Percentiles rank a stretch among this genome's conserved stretches.
phyloP scores from a whole-genome alignment of 92 coral and sea anemone genomes.

The Palythoa caribaeorum region DNA sequence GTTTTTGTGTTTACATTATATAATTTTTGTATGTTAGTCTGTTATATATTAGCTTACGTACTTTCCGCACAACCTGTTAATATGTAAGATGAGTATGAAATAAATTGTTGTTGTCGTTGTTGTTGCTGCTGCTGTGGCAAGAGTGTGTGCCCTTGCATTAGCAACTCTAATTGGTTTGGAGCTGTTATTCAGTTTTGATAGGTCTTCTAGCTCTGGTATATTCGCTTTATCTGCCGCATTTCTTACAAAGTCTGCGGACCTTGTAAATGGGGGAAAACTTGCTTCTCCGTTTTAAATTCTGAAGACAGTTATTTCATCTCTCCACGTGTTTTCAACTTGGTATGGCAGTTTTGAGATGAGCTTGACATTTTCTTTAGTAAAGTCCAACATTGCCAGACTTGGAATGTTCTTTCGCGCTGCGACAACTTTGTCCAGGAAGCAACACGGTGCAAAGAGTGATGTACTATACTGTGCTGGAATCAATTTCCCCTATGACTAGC shows the following conservation, averaged over 20 bases:
- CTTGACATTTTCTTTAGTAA: constrained; percentile 45
- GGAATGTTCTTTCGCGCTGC: constrained; percentile 67
- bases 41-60: too few relatives aligned
- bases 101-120: too few relatives aligned
- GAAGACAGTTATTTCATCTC: background rate
- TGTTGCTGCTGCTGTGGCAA: too few relatives aligned
- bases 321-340: constrained; percentile 26
- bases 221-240: constrained; percentile 12
- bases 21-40: too few relatives aligned
- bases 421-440: constrained; percentile 59
- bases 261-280: constrained; percentile 7
- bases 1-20: too few relatives aligned
- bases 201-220: constrained; percentile 11
- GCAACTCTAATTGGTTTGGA: background rate
- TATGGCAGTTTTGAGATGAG: constrained; percentile 19
- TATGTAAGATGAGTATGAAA: too few relatives aligned
- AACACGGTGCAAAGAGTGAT: too few relatives aligned
- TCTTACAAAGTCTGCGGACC: constrained; percentile 39
- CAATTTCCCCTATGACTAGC: too few relatives aligned
- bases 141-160: too few relatives aligned
- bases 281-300: background rate
- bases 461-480: too few relatives aligned
- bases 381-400: constrained; percentile 44
- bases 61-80: too few relatives aligned
- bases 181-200: too few relatives aligned